A percentile compares a stretch with the other conserved stretches of the same genome.
Conservation (phyloP, 1,140 invertebrate species). For the Drosophila navojoa region DNA sequence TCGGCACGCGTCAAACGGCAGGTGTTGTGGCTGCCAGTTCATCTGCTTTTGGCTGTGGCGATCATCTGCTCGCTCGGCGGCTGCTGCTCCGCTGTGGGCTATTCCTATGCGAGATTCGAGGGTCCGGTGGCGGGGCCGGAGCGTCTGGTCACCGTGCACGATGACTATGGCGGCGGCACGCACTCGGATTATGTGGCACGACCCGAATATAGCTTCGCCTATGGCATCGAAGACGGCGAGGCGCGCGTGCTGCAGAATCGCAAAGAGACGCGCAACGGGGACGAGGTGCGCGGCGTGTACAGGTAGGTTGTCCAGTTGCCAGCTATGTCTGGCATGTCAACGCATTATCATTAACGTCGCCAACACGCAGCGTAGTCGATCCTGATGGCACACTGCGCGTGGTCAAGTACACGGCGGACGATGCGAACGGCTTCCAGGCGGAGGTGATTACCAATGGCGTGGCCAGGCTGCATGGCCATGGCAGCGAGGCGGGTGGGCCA, state of each 20-base stretch:
- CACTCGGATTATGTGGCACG: constrained; percentile 87
- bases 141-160: constrained; percentile 85
- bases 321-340: constrained; percentile 30
- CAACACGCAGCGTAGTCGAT: constrained; percentile 82
- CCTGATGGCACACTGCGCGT: constrained; percentile 85
- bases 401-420: constrained; percentile 85
- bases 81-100: constrained; percentile 85
- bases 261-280: constrained; percentile 88
- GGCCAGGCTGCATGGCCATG: constrained; percentile 70
- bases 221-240: constrained; percentile 88
- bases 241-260: constrained; percentile 89
- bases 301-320: constrained; percentile 79
- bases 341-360: constrained; percentile 52
- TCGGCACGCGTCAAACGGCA: constrained; percentile 44
- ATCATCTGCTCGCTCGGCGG: constrained; percentile 37
- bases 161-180: constrained; percentile 82
- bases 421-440: constrained; percentile 85
- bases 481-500: constrained; percentile 21
- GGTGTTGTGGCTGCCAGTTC: constrained; percentile 5
- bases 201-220: constrained; percentile 88
- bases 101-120: constrained; percentile 87
- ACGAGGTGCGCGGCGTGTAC: constrained; percentile 88
- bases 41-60: constrained; percentile 39
- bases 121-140: constrained; percentile 87
- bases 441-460: constrained; percentile 82